These are phyloP conservation scores for Catostylus mosaicus DNA, from an alignment of 30 jellyfish, hydroid and myxozoan species.

Conservation along the genomic window DNA sequence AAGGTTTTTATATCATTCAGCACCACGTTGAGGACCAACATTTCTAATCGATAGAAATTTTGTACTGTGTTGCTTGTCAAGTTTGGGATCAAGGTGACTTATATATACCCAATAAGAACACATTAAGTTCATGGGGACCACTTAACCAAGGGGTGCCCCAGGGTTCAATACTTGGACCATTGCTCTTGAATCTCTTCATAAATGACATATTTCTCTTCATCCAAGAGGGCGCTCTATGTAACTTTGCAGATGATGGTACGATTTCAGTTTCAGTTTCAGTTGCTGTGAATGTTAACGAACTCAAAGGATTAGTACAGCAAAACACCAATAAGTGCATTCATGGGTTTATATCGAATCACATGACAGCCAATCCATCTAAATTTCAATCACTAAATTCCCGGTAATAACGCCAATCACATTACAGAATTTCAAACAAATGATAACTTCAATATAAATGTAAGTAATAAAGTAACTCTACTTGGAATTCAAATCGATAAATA, in stretches of 20 bases:
- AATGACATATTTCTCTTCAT: constrained; percentile 8
- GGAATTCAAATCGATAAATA: too few relatives aligned
- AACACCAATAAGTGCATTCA: neutral
- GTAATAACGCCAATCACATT: neutral
- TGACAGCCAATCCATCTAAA: constrained; percentile 19
- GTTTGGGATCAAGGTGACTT: too few relatives aligned
- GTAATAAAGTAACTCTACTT: constrained; percentile 1
- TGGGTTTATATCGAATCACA: neutral
- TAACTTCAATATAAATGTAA: neutral
- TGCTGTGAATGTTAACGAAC: constrained; percentile 16
- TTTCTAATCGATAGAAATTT: too few relatives aligned
- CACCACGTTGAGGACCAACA: too few relatives aligned
- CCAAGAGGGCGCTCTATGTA: constrained; percentile 28
- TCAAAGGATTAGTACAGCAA: neutral
- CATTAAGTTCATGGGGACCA: neutral
- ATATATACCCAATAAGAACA: too few relatives aligned
- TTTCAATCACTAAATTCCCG: constrained; percentile 3
- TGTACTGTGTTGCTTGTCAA: too few relatives aligned
- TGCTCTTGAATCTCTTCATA: neutral
- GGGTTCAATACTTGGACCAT: constrained; percentile 27
- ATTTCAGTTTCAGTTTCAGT: constrained; percentile 10
- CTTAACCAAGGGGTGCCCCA: constrained; percentile 31
- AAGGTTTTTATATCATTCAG: too few relatives aligned
- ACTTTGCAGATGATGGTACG: constrained; percentile 37
- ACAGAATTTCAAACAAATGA: neutral